phyloP scores from a whole-genome alignment of 2,797 vertebrate genomes.

The Clarias pachynema region DNA sequence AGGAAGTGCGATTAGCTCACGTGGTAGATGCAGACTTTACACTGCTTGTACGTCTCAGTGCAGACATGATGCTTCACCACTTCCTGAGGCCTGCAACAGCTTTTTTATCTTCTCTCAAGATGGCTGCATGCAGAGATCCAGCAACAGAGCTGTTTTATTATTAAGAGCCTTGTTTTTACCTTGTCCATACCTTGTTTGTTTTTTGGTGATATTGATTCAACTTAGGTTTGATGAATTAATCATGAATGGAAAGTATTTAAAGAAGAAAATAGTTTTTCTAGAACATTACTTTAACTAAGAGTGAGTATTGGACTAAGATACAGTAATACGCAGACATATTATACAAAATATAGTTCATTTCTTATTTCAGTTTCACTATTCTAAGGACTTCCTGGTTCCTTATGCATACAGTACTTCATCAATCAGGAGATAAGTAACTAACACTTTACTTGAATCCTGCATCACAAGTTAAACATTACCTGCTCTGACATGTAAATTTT shows the following conservation, averaged over 20 bases:
- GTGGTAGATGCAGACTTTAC: conserved; percentile 45
- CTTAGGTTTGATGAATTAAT: background rate
- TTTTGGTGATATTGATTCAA: too few species aligned
- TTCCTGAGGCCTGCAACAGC: conserved; percentile 53
- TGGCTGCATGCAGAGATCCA: conserved; percentile 28
- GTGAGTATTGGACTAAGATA: background rate
- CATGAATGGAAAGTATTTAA: background rate
- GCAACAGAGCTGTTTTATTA: background rate
- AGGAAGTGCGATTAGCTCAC: conserved; percentile 57
- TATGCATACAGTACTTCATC: background rate
- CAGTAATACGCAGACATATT: background rate
- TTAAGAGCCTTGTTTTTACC: background rate
- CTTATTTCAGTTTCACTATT: background rate
- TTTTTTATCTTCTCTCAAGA: conserved; percentile 36
- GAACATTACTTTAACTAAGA: background rate
- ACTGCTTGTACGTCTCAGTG: conserved; percentile 37
- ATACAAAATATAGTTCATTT: background rate
- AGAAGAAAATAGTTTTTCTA: background rate
- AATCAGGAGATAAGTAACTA: background rate
- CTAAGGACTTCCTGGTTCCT: background rate
- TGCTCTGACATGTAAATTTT: background rate
- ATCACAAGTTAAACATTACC: background rate
- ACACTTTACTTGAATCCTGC: background rate
- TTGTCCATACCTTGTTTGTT: background rate
- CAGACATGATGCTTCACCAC: conserved; percentile 49